A percentile compares a stretch with the other conserved stretches of the same genome.
Evolutionary conservation across 2,888 invertebrate species (phyloP).

Genomic region (Trissolcus brochymenae): DNA sequence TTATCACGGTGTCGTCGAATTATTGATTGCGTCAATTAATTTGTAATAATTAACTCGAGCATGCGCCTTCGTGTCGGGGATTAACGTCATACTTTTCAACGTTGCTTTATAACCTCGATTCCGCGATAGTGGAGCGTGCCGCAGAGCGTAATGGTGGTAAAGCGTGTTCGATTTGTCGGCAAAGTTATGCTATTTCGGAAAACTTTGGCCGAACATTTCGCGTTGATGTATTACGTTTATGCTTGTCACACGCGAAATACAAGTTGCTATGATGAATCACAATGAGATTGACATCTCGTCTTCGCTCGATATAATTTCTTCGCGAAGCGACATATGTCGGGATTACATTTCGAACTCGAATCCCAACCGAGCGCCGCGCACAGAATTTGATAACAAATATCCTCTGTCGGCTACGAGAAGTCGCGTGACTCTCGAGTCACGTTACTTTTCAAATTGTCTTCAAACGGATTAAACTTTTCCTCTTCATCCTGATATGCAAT

Average conservation of each 20-base stretch:
- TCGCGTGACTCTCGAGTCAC: constrained; percentile 15
- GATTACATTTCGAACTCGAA: constrained; percentile 28
- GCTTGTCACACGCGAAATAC: constrained; percentile 55
- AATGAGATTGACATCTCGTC: constrained; percentile 56
- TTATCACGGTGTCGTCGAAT: constrained; percentile 28
- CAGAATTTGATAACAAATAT: constrained; percentile 43
- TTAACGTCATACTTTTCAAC: constrained; percentile 43
- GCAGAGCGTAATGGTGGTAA: constrained; percentile 35
- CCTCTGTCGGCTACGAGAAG: background rate
- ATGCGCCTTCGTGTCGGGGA: constrained; percentile 6
- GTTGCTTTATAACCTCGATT: constrained; percentile 21
- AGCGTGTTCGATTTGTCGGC: constrained; percentile 45
- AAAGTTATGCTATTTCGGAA: constrained; percentile 51
- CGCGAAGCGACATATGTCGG: constrained; percentile 5
- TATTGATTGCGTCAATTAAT: constrained; percentile 41
- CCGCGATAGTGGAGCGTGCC: constrained; percentile 33
- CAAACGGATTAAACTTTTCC: constrained; percentile 13
- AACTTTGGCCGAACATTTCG: constrained; percentile 49
- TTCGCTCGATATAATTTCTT: constrained; percentile 50
- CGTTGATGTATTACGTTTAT: constrained; percentile 54
- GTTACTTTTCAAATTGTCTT: too few species aligned
- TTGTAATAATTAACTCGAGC: constrained; percentile 46
- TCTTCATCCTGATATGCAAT: background rate
- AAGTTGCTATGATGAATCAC: constrained; percentile 49
- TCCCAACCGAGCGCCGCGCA: background rate